Base-by-base conservation (phyloP, 2,888 invertebrate species). In the Oligia strigilis region DNA sequence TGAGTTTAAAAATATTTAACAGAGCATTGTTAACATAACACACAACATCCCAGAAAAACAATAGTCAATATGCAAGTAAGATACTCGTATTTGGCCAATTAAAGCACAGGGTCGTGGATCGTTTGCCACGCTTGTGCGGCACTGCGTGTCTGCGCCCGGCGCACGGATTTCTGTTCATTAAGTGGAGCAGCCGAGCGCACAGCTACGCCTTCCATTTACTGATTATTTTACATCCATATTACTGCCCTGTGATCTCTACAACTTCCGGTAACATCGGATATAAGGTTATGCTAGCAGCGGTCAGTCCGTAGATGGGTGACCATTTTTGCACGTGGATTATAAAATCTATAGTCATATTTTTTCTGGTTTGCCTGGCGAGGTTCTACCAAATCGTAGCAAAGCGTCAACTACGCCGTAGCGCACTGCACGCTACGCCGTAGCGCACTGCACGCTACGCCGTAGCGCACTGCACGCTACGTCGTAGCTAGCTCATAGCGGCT, bases 91-190 rank as follows among this genome's bases (percentile, higher is more conserved):
- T 46, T 46, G 46, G 2, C n/a, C 55, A 83, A 49, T 78, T 40
- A 78, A 55, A 19, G 40, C 14, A 23, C 55, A 4, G 69, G 23
- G 43, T 58, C 49, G n/a, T 29, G 40, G 36, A 29, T 69, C n/a
- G 67, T 40, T 29, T 29, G 78, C 14, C 43, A 14, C 40, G 40
- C 43, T 52, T 14, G 52, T 36, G 23, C 23, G 23, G 71, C 5
- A 0, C 29, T 3, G 9, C 29, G 58, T 14, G 17, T 9, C 14
- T 29, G 46, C 23, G 55, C 8, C 23, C 8, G 36, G n/a, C 9
- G 40, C 23, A 23, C 66, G n/a, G n/a, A 60, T 36, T 72, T 49
- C 36, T 52, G 60, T 72, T 84, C 58, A 84, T 82, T 79, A 82
- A 36, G 64, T n/a, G 64, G 29, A 55, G 79, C 62, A 83, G 66